Evolutionary conservation across 2,113 vertebrate genomes (phyloP).

Genomic region (Cichladusa arquata): DNA sequence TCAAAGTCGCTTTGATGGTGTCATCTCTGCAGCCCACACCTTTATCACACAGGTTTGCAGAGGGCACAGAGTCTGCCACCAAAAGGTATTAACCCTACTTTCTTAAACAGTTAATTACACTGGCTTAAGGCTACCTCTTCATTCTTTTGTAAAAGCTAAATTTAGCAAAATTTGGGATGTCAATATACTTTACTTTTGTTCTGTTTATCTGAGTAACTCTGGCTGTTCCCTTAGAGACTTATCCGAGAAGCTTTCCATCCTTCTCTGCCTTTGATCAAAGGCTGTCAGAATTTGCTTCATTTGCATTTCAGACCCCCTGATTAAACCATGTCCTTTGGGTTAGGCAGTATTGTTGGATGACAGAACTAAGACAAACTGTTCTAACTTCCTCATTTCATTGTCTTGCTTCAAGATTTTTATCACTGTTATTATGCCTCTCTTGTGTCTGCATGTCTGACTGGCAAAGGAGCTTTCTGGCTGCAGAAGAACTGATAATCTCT

Average conservation of each 20-base stretch:
- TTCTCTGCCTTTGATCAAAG: constrained; percentile 62
- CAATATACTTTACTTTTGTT: constrained; percentile 52
- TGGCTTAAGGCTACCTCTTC: constrained; percentile 6
- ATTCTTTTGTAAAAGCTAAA: constrained; percentile 35
- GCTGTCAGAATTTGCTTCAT: constrained; percentile 62
- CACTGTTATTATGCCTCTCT: neutral
- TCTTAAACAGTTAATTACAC: constrained; percentile 30
- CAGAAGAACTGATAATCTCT: neutral
- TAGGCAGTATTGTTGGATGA: constrained; percentile 41
- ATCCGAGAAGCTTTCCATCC: constrained; percentile 29
- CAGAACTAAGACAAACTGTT: constrained; percentile 39
- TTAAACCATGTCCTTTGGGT: constrained; percentile 55
- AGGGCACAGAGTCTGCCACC: neutral
- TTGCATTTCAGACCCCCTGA: constrained; percentile 63
- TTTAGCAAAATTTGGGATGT: constrained; percentile 25
- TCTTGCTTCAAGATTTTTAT: neutral
- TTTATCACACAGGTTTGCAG: constrained; percentile 16
- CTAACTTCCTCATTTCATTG: neutral
- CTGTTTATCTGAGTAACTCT: constrained; percentile 59
- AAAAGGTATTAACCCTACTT: neutral
- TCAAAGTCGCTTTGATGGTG: constrained; percentile 48
- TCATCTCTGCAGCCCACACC: neutral
- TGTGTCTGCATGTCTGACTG: neutral
- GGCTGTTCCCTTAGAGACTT: constrained; percentile 50
- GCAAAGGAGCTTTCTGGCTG: neutral